These are phyloP conservation scores for Rhinoderma darwinii DNA, from an alignment of 2,113 vertebrate genomes.

Conservation along the genomic window DNA sequence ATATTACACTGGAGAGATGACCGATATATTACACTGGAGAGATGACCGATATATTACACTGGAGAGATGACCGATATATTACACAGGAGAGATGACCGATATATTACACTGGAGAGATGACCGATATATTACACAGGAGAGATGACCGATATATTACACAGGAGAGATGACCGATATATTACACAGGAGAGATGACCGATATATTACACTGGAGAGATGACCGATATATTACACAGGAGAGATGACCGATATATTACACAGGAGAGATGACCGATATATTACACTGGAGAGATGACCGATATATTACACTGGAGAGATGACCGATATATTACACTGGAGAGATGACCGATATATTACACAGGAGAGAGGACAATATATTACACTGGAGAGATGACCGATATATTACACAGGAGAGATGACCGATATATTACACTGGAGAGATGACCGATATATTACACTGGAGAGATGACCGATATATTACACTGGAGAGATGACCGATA, in stretches of 20 bases:
- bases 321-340: neutral
- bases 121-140: neutral
- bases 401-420: neutral
- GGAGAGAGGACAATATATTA: neutral
- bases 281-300: neutral
- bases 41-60: neutral
- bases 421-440: neutral
- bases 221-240: neutral
- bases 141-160: neutral
- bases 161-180: neutral
- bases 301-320: neutral
- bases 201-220: neutral
- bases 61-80: neutral
- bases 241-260: neutral
- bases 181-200: neutral
- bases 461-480: too few relatives aligned
- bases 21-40: neutral
- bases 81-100: neutral
- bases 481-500: too few relatives aligned
- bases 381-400: neutral
- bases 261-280: neutral
- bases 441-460: too few relatives aligned
- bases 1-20: neutral
- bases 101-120: neutral
- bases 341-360: neutral